Percentiles rank a stretch among this genome's conserved stretches.
These are phyloP conservation scores for Brachymystax lenok DNA, from an alignment of 2,797 vertebrate genomes.

Conservation along the genomic window DNA sequence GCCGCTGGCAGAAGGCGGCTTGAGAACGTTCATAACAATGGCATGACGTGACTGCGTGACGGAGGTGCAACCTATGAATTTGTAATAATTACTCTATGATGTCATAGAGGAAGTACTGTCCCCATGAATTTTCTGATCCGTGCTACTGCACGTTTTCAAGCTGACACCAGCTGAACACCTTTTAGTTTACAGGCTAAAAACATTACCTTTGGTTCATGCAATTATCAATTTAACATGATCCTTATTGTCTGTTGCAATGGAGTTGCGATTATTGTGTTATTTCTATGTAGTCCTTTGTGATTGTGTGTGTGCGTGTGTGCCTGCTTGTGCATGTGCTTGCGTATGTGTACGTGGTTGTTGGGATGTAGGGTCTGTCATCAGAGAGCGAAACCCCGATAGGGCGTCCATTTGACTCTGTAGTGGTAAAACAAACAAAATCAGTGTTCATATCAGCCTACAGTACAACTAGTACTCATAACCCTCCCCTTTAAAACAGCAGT, in stretches of 20 bases:
- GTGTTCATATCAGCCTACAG: no score
- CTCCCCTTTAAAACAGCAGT: background rate
- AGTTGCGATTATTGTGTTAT: background rate
- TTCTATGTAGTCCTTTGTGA: background rate
- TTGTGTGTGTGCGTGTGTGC: background rate
- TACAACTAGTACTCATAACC: background rate
- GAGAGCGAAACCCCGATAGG: no score
- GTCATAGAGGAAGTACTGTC: background rate
- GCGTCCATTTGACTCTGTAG: no score
- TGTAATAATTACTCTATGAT: background rate
- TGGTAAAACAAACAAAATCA: no score
- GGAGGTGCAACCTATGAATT: background rate
- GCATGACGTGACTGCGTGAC: no score
- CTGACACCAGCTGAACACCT: background rate
- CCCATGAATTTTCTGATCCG: background rate
- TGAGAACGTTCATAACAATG: no score
- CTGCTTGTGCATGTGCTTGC: background rate
- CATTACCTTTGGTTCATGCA: background rate
- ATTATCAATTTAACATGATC: background rate
- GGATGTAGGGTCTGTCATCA: no score
- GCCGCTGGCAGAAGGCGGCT: no score
- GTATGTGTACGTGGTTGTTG: constrained; percentile 5
- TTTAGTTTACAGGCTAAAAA: background rate
- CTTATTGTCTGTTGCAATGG: background rate
- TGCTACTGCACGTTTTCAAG: background rate